Base-by-base conservation (phyloP, 2,888 invertebrate genomes). In the Spilosoma lubricipeda region DNA sequence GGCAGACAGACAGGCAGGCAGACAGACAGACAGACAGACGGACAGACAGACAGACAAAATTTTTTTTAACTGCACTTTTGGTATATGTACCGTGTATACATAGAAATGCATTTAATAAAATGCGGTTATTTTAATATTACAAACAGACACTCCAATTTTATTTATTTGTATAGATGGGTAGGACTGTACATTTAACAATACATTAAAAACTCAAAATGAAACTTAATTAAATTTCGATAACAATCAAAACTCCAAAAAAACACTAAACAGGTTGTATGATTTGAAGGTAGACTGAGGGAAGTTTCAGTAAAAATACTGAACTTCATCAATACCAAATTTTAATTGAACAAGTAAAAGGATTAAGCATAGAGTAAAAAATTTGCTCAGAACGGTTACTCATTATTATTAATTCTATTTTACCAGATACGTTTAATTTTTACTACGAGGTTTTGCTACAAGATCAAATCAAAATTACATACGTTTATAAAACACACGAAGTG, bases 311-410 rank as follows among this genome's bases (percentile, higher is more conserved):
- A 84, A 80, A 84, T 79, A 84, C 84, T 81, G 87, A 87, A 90
- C 89, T 88, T 90, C 83, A 86, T 85, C 84, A 87, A 80, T 75
- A 80, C 83, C 82, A 85, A 36, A 77, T 84, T 86, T 89, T 90
- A 86, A 89, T 89, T 89, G 86, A 87, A 88, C 87, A 85, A 84
- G 80, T 82, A 76, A 77, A 80, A 56, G 48, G 75, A 56, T 33
- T 59, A 59, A 56, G 27, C 72, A 70, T 67, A 77, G 79, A 76
- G 13, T 75, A 80, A 71, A 45, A 15, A 75, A 45, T 63, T 67
- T 7, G 8, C 30, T 2, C 20, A 79, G 71, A 78, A 11, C 0
- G 52, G 67, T 65, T 5, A 66, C 15, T 39, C 7, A 33, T 67
- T 18, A 23, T 67, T 67, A 27, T 30, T 33, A 18, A 33, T 20